phyloP scores from a whole-genome alignment of 1,140 invertebrate species.

The Magallana ariakensis region DNA sequence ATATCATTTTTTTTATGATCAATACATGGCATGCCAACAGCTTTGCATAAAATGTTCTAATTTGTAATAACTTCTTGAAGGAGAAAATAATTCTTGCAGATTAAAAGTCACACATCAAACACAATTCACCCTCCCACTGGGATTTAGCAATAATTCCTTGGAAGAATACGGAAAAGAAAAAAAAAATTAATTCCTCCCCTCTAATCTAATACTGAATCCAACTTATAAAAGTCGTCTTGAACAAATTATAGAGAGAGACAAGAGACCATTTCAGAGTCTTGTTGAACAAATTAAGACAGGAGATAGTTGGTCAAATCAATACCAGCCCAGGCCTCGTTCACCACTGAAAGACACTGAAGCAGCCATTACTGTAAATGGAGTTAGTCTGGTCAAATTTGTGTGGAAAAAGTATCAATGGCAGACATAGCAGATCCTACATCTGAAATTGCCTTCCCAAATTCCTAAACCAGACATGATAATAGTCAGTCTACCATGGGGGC shows the following conservation, averaged over 20 bases:
- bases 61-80: neutral
- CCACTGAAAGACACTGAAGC: neutral
- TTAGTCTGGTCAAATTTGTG: too few relatives aligned
- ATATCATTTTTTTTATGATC: neutral
- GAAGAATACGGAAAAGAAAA: neutral
- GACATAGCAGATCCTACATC: neutral
- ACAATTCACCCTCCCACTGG: neutral
- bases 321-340: neutral
- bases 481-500: too few relatives aligned
- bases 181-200: constrained; percentile 2
- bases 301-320: constrained; percentile 38
- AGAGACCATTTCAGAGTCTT: constrained; percentile 11
- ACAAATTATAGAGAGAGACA: neutral
- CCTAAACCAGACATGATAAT: neutral
- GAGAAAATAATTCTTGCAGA: neutral
- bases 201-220: neutral
- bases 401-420: too few relatives aligned
- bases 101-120: neutral
- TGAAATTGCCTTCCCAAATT: neutral
- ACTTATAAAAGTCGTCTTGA: neutral
- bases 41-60: neutral
- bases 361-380: constrained; percentile 15
- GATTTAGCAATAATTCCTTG: too few relatives aligned
- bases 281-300: constrained; percentile 30
- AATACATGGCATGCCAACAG: neutral